A percentile compares a stretch with the other conserved stretches of the same genome.
phyloP scores from a whole-genome alignment of 2,113 vertebrate genomes.

The Phalacrocorax aristotelis region DNA sequence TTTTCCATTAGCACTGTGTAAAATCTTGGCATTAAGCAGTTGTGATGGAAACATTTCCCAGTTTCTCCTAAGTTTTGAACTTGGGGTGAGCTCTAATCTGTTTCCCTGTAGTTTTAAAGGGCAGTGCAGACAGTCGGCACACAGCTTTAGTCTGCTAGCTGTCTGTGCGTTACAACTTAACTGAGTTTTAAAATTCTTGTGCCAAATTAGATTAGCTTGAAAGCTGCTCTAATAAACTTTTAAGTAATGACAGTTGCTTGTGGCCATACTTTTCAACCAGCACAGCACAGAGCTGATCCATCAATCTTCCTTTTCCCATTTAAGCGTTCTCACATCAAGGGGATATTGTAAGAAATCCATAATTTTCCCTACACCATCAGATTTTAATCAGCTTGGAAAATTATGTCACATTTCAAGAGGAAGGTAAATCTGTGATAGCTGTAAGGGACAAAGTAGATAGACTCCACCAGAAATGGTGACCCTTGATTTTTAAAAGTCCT shows the following conservation, averaged over 20 bases:
- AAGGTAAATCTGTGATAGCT: background rate
- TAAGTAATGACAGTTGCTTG: background rate
- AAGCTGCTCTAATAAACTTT: background rate
- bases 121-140: background rate
- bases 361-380: background rate
- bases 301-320: background rate
- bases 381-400: background rate
- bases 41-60: background rate
- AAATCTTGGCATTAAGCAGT: background rate
- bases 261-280: background rate
- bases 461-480: background rate
- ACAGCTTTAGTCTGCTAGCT: background rate
- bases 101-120: background rate
- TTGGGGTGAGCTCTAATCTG: background rate
- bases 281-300: background rate
- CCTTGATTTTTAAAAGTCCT: background rate
- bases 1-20: background rate
- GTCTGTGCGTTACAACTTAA: background rate
- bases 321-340: background rate
- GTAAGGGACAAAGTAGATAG: background rate
- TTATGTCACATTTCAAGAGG: background rate
- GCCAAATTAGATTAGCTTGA: constrained; percentile 5
- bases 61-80: constrained; percentile 1
- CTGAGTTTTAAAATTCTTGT: background rate
- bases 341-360: background rate